phyloP scores from a whole-genome alignment of 2,888 invertebrate species.

The Tetragonula carbonaria region DNA sequence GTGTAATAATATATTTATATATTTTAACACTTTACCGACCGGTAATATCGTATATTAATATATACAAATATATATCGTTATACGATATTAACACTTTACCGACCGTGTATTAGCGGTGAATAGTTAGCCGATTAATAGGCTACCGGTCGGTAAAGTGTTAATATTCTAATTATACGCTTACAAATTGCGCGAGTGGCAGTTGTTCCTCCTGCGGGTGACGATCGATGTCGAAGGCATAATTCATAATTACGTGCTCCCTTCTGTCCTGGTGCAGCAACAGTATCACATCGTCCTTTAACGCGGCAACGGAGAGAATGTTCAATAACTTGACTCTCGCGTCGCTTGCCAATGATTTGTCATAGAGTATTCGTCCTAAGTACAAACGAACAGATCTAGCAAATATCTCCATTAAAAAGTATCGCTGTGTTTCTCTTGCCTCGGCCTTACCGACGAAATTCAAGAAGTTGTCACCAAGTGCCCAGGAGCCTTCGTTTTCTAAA shows the following conservation, averaged over 20 bases:
- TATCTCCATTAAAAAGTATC: background rate
- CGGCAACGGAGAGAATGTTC: slow-evolving; percentile 90
- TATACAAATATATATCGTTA: no score
- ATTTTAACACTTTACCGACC: no score
- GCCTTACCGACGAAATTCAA: slow-evolving; percentile 90
- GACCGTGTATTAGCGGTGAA: no score
- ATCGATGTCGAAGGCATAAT: slow-evolving; percentile 93
- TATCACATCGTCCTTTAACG: slow-evolving; percentile 95
- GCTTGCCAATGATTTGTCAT: slow-evolving; percentile 86
- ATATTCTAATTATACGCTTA: slow-evolving; percentile 84
- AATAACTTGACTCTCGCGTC: slow-evolving; percentile 88
- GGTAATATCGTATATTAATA: no score
- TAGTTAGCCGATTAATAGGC: no score
- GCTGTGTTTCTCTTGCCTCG: background rate
- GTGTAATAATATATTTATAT: no score
- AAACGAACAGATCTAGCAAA: background rate
- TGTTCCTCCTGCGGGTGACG: slow-evolving; percentile 90
- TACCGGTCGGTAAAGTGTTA: no score
- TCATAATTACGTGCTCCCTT: slow-evolving; percentile 94
- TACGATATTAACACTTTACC: no score
- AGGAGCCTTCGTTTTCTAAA: slow-evolving; percentile 95
- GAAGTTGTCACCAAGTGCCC: slow-evolving; percentile 96
- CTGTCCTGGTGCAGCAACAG: slow-evolving; percentile 95
- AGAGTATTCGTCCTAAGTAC: slow-evolving; percentile 86
- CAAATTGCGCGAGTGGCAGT: slow-evolving; percentile 91